Evolutionary conservation across 2,113 vertebrate genomes (phyloP), one percentile per base, ranked within the genome.

Genomic region (Monarcha castaneiventris): DNA sequence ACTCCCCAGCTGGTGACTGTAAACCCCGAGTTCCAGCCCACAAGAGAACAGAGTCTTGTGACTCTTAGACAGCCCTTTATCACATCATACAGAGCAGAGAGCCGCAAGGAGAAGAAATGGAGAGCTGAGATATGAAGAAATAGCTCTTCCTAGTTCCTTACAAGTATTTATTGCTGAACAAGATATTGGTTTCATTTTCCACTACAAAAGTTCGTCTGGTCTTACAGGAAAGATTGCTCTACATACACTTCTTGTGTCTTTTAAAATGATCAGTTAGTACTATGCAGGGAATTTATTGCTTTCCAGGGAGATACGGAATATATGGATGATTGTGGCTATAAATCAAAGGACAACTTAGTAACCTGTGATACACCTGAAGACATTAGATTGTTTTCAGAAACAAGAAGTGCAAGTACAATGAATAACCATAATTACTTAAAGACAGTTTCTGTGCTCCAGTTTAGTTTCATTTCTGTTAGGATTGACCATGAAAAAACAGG

Each of bases 51-150:
- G 44, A 0, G 1, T 84, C 93, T 83, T n/a, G 29, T 89, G 82
- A 91, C 82, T 82, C 58, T 74, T 68, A 76, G 46, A 56, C 52
- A 94, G 64, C 22, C 8, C 43, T 67, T 91, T 96, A 93, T 96
- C 92, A 68, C 10, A 32, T 71, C 39, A 64, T 25, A 68, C 16
- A 58, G 63, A 48, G 59, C 79, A 87, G 49, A 93, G 44, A 87
- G 41, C 56, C 81, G 52, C 1, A 6, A 86, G 33, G 21, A 74
- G 52, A 33, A 87, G 37, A 93, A 92, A 54, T 25, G 66, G 21
- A 81, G 16, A 15, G 2, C 0, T 63, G 56, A 84, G 85, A 92
- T 89, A 93, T 96, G 59, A 76, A 52, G 46, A 71, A 81, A 83
- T 37, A 71, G 49, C 29, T 69, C 46, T 76, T 66, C 26, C 30